Conservation (phyloP, 2,888 invertebrate species). For the Lasioglossum malachurum region DNA sequence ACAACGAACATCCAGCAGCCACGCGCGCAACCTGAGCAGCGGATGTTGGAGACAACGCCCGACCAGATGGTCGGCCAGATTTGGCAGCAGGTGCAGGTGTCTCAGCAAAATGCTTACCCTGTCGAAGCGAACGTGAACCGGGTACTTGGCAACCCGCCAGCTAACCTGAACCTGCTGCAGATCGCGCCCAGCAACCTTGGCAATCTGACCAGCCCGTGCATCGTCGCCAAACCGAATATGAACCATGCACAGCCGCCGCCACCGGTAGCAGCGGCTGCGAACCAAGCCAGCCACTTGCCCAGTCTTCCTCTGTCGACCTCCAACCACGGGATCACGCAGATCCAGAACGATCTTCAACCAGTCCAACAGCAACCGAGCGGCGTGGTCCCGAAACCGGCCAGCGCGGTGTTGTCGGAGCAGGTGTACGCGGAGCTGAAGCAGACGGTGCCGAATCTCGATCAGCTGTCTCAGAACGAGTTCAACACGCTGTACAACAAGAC, state of each 20-base stretch:
- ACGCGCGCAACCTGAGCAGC: conserved; percentile 70
- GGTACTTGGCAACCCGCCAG: conserved; percentile 18
- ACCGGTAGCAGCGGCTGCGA: conserved; percentile 4
- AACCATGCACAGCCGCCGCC: conserved; percentile 61
- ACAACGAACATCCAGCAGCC: conserved; percentile 78
- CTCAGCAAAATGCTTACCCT: conserved; percentile 60
- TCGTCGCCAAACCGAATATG: conserved; percentile 49
- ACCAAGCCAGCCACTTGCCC: conserved; percentile 49
- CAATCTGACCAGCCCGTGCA: conserved; percentile 62
- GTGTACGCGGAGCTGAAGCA: conserved; percentile 83
- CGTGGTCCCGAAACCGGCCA: conserved; percentile 68
- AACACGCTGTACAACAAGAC: conserved; percentile 84
- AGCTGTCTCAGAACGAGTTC: conserved; percentile 83
- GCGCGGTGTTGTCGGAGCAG: conserved; percentile 78
- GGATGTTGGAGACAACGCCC: conserved; percentile 72
- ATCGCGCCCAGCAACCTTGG: conserved; percentile 67
- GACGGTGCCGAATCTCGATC: conserved; percentile 82
- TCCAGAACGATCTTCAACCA: conserved; percentile 76
- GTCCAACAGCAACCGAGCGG: conserved; percentile 20
- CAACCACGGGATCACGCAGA: conserved; percentile 69
- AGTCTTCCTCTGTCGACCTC: conserved; percentile 40
- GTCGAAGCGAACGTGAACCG: conserved; percentile 14
- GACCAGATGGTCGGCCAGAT: conserved; percentile 80
- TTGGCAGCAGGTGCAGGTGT: conserved; percentile 78
- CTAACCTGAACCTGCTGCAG: conserved; percentile 66